Evolutionary conservation across 2,888 invertebrate genomes (phyloP), one percentile per base, ranked within the genome.

Genomic region (Polietes domitor): DNA sequence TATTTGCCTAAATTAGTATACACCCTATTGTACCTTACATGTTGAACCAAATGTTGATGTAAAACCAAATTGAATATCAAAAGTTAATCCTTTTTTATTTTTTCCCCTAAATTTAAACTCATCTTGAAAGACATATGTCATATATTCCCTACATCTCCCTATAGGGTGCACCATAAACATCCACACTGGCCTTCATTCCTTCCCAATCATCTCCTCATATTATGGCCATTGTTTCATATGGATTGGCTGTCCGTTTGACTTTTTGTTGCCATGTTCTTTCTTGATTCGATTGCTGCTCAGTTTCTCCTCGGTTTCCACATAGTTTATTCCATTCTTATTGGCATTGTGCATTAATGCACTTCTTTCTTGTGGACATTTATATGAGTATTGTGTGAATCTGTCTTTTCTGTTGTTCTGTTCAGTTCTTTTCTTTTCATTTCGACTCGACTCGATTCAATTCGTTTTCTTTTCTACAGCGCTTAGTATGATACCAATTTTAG

Each of bases 401-500:
- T 10, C 41, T 41, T 41, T 12, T n/a, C n/a, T 47, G 47, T 47
- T 47, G 1, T 47, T 47, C n/a, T n/a, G 15, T n/a, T 47, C n/a
- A 47, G 4, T 47, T 47, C 12, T 47, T 47, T 47, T 47, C 41
- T 10, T 12, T 41, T 41, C 41, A 37, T 37, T 37, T 9, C 37
- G 37, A 37, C 12, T 7, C 37, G 37, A 37, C 12, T 7, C 37
- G 37, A 37, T 12, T 61, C 28, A n/a, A n/a, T 50, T n/a, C 7
- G 28, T 26, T 47, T 7, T 21, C 12, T 19, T 75, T 68, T 21
- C 58, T 32, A 41, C 24, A 37, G 76, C 68, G 72, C 47, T 68
- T 15, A 15, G 55, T 68, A 55, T 47, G 68, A 47, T 82, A 82
- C 47, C 81, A 82, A 74, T 74, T 82, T 82, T 50, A 77, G 70